Evolutionary conservation across 2,888 invertebrate genomes (phyloP), one percentile per base, ranked within the genome.

Genomic region (Spodoptera exigua): DNA sequence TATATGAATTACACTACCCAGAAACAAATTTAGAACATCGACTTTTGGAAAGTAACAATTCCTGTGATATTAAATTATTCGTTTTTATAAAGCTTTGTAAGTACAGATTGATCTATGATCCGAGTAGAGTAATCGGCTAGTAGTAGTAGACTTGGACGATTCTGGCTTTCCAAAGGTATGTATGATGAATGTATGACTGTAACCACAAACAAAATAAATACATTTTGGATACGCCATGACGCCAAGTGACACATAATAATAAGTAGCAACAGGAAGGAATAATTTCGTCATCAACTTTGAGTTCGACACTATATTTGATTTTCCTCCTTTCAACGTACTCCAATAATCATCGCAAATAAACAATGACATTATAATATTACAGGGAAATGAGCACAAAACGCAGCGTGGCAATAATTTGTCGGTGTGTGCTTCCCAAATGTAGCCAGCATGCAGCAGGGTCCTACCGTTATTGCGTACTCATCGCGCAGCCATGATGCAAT

Each of bases 401-500:
- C 53, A 41, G 55, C 66, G 61, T 59, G 55, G n/a, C 4, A 1
- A 3, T n/a, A n/a, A n/a, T n/a, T 41, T 61, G 74, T 48, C 36
- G 39, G 74, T 65, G 3, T 76, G 10, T 0, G 2, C 3, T 12
- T n/a, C 43, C 36, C 13, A 60, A 66, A 37, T 27, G 46, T 53
- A 71, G 62, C 73, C 60, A 18, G 43, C 49, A 71, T 57, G 76
- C 60, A 76, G 46, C 10, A 37, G 35, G 44, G 49, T 39, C 57
- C 70, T 68, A 64, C 70, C 54, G 74, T 74, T 76, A 70, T 32
- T 55, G 75, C 59, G 56, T 61, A 73, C 70, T 78, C 76, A 78
- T 73, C 76, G 75, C 32, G 40, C 43, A 49, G 32, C 61, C 75
- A 75, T 78, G 78, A 73, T 75, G 78, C 76, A 76, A 78, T 73